phyloP scores from a whole-genome alignment of 2,797 vertebrate species.

The Pampus argenteus region DNA sequence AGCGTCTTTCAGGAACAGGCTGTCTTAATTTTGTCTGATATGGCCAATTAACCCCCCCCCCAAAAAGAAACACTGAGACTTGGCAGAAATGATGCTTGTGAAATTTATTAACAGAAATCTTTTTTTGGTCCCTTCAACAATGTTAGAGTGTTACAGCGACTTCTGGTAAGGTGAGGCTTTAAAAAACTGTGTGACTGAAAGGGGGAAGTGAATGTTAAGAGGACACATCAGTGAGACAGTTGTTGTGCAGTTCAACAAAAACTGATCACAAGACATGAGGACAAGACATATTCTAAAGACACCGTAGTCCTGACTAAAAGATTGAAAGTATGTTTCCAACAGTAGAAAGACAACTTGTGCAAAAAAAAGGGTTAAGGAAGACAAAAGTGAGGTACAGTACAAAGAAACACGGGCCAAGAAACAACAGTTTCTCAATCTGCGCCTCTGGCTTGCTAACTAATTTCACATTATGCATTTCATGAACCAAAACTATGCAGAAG shows the following conservation, averaged over 20 bases:
- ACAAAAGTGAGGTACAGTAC: conserved; percentile 10
- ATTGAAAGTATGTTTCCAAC: conserved; percentile 15
- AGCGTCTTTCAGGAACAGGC: conserved; percentile 81
- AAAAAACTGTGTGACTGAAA: conserved; percentile 19
- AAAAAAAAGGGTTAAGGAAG: conserved; percentile 3
- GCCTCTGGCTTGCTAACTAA: conserved; percentile 21
- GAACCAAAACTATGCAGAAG: conserved; percentile 85
- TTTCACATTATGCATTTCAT: conserved; percentile 58
- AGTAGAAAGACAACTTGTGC: background rate
- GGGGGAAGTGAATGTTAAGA: background rate
- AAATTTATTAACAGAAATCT: conserved; percentile 94
- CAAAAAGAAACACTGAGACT: background rate
- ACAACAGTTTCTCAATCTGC: conserved; percentile 11
- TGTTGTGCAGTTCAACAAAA: conserved; percentile 32
- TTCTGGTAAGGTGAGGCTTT: conserved; percentile 46
- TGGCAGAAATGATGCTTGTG: conserved; percentile 88
- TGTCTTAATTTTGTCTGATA: background rate
- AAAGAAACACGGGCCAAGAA: conserved; percentile 19
- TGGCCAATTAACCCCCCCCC: background rate
- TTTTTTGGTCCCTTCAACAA: conserved; percentile 94
- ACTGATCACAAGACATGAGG: conserved; percentile 14
- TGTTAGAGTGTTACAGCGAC: conserved; percentile 71
- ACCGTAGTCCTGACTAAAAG: conserved; percentile 32
- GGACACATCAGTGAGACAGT: conserved; percentile 17
- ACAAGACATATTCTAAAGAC: conserved; percentile 24